Evolutionary conservation across 2,797 vertebrate species (phyloP).

Genomic region (Dicrostonyx torquatus): DNA sequence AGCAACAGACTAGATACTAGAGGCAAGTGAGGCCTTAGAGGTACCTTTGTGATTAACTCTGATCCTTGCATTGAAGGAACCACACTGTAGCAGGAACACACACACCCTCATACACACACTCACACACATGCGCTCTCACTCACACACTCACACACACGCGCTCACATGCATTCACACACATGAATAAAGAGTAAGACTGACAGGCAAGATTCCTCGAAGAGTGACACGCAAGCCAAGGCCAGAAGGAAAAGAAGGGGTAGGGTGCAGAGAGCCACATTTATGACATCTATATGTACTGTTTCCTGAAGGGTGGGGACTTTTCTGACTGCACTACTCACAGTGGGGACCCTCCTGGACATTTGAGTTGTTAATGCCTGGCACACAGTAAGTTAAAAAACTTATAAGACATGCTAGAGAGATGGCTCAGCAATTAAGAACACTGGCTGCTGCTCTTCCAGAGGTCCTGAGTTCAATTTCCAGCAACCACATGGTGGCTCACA

Average conservation of each 20-base stretch:
- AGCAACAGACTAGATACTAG: neutral
- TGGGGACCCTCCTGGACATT: neutral
- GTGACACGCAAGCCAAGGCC: neutral
- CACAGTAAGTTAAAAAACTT: neutral
- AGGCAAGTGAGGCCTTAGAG: neutral
- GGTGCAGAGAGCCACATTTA: neutral
- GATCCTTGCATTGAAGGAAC: neutral
- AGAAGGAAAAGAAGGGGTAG: neutral
- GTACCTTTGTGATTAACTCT: neutral
- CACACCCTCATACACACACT: neutral
- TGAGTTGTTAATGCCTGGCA: neutral
- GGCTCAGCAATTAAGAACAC: neutral
- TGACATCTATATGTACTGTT: rapidly evolving
- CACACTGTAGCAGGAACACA: neutral
- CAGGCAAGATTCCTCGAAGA: neutral
- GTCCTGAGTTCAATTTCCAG: neutral
- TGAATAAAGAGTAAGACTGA: neutral
- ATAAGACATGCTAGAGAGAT: neutral
- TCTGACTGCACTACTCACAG: neutral
- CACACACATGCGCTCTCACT: neutral
- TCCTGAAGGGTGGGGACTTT: neutral
- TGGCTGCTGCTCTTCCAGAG: neutral
- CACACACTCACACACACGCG: neutral
- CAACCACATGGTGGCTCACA: neutral
- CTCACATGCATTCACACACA: too few relatives aligned